Base-by-base conservation (phyloP, 2,888 invertebrate genomes). In the Isoperla grammatica region DNA sequence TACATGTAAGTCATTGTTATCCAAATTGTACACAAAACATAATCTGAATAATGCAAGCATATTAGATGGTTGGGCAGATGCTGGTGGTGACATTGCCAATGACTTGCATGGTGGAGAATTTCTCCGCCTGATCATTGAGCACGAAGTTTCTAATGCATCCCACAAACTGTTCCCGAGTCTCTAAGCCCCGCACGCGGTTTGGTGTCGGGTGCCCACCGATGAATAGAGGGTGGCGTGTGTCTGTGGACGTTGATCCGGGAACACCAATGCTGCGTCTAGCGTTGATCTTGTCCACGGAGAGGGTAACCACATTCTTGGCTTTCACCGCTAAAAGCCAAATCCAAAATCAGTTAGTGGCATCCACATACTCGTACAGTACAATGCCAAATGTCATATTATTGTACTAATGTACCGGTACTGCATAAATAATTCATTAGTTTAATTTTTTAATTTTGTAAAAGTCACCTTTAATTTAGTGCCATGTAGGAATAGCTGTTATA, bases 241-340 rank as follows among this genome's bases (percentile, higher is more conserved):
- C 85, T 0, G 93, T 90, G 0, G 85, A 82, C 0, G 82, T 78
- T 19, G 83, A 78, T 15, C 81, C 81, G 19, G 80, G 81, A 23
- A 72, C 74, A 4, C 89, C 89, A 35, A 90, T 81, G 1, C 85
- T 87, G 0, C 90, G 86, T 64, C 84, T 80, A 0, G 86, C 84
- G 70, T 85, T 84, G 59, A 84, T 80, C 8, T 87, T 88, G 75
- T 97, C 93, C 1, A 98, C 91, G 0, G 88, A 86, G 56, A 99
- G 78, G 0, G 89, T 86, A 4, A 95, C 87, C 17, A 95, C 87
- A 73, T 94, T 94, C 74, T 90, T 90, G n/a, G 88, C 87, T 74
- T 96, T 97, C 29, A 88, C 82, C 55, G 87, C 94, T 84, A 80
- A 67, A 74, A 68, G 57, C 58, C 4, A 29, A 29, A 8, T 29